Evolutionary conservation across 2,888 invertebrate genomes (phyloP), one percentile per base, ranked within the genome.

Genomic region (Pasiphila rectangulata): DNA sequence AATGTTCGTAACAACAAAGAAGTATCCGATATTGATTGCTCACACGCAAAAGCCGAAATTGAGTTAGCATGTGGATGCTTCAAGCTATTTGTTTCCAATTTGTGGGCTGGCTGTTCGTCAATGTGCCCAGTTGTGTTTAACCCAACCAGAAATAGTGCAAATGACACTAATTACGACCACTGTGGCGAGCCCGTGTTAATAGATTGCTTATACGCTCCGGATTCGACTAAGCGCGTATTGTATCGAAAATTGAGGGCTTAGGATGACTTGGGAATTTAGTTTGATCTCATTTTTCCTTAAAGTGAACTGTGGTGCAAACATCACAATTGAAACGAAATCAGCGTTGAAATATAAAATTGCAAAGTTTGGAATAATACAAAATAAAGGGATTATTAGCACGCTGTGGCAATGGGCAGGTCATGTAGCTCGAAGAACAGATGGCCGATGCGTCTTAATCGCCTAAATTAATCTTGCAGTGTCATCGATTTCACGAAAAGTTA

Each of bases 11-110:
- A 77, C 69, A 69, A 69, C 64, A 58, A 67, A 70, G 71, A 70
- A 66, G 63, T 64, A 72, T 72, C 68, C 56, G 61, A 52, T 37
- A 57, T 66, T 74, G 72, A 79, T 81, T 79, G 76, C 83, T 84
- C 82, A 79, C 83, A 83, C 75, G 83, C 87, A 76, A 87, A 86
- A 86, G 84, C 81, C 57, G 81, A 85, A 87, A 87, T 87, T 83
- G 79, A 86, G 77, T 87, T 87, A 88, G 79, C 87, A 87, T 84
- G 59, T 72, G 61, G 59, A 67, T 72, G 67, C 72, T 67, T 70
- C 68, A 69, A 72, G 80, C 80, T 75, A 84, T 84, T 86, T 83
- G 81, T 73, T 78, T 74, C 83, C 83, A 86, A 87, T 84, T 86
- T 83, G 81, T 79, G 50, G n/a, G 41, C 37, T 23, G 64, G 66